Conservation (phyloP, 2,888 invertebrate species). For the Ophioninae sp. region DNA sequence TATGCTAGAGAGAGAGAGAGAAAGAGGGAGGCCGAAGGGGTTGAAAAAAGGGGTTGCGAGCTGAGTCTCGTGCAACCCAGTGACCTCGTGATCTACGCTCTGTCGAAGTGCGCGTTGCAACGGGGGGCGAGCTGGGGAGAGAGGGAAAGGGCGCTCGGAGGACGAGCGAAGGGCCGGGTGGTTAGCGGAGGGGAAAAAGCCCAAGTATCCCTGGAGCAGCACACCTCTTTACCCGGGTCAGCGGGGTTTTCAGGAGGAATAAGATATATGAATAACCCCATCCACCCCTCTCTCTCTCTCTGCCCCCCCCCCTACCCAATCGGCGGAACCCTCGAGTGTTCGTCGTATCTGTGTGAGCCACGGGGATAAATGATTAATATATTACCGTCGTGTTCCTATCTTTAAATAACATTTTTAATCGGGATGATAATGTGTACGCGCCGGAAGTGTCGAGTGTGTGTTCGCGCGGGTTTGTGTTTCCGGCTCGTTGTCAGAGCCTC, state of each 20-base stretch:
- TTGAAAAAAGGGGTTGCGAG: slow-evolving; percentile 40
- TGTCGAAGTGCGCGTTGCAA: slow-evolving; percentile 59
- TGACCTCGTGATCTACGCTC: slow-evolving; percentile 65
- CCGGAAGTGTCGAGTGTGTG: slow-evolving; percentile 20
- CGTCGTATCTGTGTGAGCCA: slow-evolving; percentile 17
- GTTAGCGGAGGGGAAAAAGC: slow-evolving; percentile 49
- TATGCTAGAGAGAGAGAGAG: slow-evolving; percentile 13
- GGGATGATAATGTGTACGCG: background rate
- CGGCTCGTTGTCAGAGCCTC: slow-evolving; percentile 48
- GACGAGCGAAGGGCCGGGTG: slow-evolving; percentile 33
- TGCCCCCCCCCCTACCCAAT: slow-evolving; percentile 9
- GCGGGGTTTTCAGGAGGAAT: slow-evolving; percentile 55
- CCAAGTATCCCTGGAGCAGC: slow-evolving; percentile 60
- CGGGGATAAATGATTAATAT: slow-evolving; percentile 18
- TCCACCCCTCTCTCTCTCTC: background rate
- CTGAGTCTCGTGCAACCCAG: slow-evolving; percentile 64
- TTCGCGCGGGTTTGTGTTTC: slow-evolving; percentile 21
- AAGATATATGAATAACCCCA: slow-evolving; percentile 12
- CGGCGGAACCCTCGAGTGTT: slow-evolving; percentile 18
- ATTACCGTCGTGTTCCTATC: slow-evolving; percentile 11
- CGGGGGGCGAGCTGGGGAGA: slow-evolving; percentile 28
- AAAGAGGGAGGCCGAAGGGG: slow-evolving; percentile 45
- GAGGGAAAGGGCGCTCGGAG: slow-evolving; percentile 24
- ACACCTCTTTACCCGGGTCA: slow-evolving; percentile 58
- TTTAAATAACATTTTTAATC: background rate